phyloP scores from a whole-genome alignment of 2,113 vertebrate species.

The Rissa tridactyla region DNA sequence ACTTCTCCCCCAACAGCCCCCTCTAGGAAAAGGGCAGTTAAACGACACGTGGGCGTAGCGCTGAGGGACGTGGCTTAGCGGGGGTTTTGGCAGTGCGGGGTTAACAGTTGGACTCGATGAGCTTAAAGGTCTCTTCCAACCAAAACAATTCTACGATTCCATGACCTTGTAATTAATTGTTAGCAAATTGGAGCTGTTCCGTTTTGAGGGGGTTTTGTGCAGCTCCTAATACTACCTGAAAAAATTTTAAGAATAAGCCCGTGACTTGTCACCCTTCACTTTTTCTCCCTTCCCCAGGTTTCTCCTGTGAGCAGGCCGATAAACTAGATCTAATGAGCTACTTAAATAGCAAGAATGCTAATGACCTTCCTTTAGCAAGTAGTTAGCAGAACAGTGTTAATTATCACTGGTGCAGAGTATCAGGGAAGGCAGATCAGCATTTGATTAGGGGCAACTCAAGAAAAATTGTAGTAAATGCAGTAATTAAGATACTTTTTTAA shows the following conservation, averaged over 20 bases:
- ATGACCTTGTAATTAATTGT: background rate
- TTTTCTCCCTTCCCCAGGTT: background rate
- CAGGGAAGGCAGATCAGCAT: background rate
- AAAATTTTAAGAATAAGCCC: background rate
- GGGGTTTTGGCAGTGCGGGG: background rate
- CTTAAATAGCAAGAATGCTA: constrained; percentile 25
- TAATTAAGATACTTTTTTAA: background rate
- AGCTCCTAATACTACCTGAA: background rate
- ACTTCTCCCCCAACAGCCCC: background rate
- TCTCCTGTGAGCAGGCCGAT: background rate
- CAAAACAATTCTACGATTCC: background rate
- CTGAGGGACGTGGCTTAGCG: background rate
- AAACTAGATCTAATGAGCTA: constrained; percentile 35
- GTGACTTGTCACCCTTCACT: background rate
- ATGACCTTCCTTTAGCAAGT: constrained; percentile 32
- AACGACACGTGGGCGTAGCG: background rate
- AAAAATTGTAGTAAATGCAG: background rate
- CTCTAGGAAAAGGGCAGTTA: background rate
- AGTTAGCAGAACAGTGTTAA: constrained; percentile 35
- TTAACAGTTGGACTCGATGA: background rate
- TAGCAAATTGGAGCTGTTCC: background rate
- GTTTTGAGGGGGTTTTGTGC: background rate
- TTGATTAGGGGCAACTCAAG: constrained; percentile 5
- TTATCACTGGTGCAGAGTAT: background rate
- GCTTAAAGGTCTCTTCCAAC: background rate